Evolutionary conservation across 2,797 vertebrate genomes (phyloP).

Genomic region (Poeciliopsis paucimaculata): DNA sequence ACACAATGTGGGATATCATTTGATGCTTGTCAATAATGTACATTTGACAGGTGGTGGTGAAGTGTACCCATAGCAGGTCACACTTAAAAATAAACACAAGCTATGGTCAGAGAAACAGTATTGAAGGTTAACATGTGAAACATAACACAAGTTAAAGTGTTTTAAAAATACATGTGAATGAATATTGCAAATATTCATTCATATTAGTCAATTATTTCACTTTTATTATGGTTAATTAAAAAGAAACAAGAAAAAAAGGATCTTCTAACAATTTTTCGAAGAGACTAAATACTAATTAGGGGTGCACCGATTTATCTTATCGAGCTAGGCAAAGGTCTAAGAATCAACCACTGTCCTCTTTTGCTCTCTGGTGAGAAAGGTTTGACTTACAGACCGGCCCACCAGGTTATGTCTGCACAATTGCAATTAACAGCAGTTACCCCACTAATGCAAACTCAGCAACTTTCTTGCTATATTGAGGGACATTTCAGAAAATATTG

Average conservation of each 20-base stretch:
- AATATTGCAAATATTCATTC: not conserved
- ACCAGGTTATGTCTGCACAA: too few relatives aligned
- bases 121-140: not conserved
- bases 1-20: not conserved
- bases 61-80: not conserved
- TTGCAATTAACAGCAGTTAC: too few relatives aligned
- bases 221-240: not conserved
- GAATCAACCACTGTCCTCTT: too few relatives aligned
- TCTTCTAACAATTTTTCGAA: not conserved
- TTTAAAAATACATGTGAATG: not conserved
- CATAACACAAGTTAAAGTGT: not conserved
- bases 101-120: not conserved
- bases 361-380: too few relatives aligned
- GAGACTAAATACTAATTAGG: not conserved
- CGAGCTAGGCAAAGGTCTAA: too few relatives aligned
- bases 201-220: not conserved
- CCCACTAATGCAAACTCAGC: too few relatives aligned
- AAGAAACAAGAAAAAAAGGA: not conserved
- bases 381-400: too few relatives aligned
- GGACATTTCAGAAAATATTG: too few relatives aligned
- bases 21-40: not conserved
- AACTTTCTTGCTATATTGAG: too few relatives aligned
- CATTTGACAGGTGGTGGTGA: not conserved
- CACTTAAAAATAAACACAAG: not conserved
- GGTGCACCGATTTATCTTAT: too few relatives aligned